These are phyloP conservation scores for Betta splendens DNA, from an alignment of 2,797 vertebrate genomes.

Conservation along the genomic window DNA sequence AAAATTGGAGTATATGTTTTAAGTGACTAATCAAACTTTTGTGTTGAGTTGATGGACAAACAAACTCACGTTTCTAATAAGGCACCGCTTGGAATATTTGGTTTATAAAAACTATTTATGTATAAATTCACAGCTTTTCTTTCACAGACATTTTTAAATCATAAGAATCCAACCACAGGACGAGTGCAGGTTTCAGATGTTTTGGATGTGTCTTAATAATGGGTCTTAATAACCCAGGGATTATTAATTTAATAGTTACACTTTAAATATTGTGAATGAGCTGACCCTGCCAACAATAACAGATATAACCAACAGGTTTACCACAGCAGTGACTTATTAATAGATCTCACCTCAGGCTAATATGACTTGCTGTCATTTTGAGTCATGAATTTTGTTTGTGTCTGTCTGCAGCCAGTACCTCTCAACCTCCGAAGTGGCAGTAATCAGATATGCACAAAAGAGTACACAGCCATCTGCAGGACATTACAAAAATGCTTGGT, in stretches of 20 bases:
- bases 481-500: conserved; percentile 39
- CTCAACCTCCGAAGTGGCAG: conserved; percentile 12
- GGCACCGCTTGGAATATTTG: no score
- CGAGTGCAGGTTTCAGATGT: not conserved
- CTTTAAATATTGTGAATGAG: conserved; percentile 53
- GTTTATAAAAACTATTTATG: no score
- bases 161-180: no score
- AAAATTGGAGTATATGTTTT: no score
- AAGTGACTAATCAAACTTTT: no score
- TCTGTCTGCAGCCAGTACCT: conserved; percentile 10
- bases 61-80: no score
- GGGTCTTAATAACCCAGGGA: conserved; percentile 22
- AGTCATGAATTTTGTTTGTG: conserved; percentile 10
- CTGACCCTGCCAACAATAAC: conserved; percentile 43
- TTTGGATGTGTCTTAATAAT: conserved; percentile 20
- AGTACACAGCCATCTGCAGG: conserved; percentile 41
- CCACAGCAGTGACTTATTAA: conserved; percentile 54
- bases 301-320: conserved; percentile 58
- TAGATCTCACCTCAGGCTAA: conserved; percentile 56
- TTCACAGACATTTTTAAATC: no score
- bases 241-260: conserved; percentile 34
- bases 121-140: no score
- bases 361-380: conserved; percentile 43
- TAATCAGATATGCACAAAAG: conserved; percentile 27
- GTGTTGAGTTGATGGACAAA: no score